These are phyloP conservation scores for Tridacna crocea DNA, from an alignment of 2,888 invertebrate genomes.

Conservation along the genomic window DNA sequence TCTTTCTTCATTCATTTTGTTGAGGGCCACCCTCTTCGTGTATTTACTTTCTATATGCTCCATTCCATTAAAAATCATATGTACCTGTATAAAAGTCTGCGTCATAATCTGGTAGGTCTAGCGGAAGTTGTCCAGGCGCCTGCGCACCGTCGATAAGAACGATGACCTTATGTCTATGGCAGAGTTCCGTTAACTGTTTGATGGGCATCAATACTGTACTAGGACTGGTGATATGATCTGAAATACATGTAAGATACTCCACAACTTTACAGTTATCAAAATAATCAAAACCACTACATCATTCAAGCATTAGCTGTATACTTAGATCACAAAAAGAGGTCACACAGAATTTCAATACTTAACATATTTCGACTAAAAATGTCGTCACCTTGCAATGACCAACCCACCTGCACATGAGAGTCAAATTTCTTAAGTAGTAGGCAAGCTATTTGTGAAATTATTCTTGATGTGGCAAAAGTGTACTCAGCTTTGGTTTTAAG, in stretches of 20 bases:
- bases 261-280: background rate
- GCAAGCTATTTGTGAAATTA: too few relatives aligned
- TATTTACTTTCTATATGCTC: too few relatives aligned
- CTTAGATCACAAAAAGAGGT: background rate
- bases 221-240: slow-evolving; percentile 81
- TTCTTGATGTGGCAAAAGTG: too few relatives aligned
- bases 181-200: slow-evolving; percentile 71
- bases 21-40: too few relatives aligned
- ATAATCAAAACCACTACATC: background rate
- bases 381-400: too few relatives aligned
- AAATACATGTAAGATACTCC: background rate
- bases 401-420: too few relatives aligned
- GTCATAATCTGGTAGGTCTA: slow-evolving; percentile 73
- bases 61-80: background rate
- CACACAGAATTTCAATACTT: background rate
- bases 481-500: too few relatives aligned
- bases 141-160: slow-evolving; percentile 82
- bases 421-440: too few relatives aligned
- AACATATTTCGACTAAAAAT: too few relatives aligned
- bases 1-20: too few relatives aligned
- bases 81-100: slow-evolving; percentile 80
- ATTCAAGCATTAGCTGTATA: background rate
- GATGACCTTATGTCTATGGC: slow-evolving; percentile 71
- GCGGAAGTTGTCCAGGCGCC: slow-evolving; percentile 77
- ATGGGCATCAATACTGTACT: slow-evolving; percentile 78